Evolutionary conservation across 2,888 invertebrate genomes (phyloP).

Genomic region (Balanococcus diminutus): DNA sequence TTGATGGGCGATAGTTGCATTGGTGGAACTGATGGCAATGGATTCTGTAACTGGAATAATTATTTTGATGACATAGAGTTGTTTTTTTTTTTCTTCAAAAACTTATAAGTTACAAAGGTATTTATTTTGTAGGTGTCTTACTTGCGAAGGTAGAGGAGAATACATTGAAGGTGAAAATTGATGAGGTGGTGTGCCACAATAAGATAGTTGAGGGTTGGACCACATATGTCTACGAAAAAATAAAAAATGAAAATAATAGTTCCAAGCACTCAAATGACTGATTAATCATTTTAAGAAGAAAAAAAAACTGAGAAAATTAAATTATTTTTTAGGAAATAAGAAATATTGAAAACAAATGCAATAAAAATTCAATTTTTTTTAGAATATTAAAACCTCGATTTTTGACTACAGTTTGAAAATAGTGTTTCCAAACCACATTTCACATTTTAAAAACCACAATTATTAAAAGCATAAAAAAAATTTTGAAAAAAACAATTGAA

Average conservation of each 20-base stretch:
- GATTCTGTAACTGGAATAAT: slow-evolving; percentile 19
- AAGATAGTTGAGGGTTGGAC: slow-evolving; percentile 36
- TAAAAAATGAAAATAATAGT: background rate
- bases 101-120: too few relatives aligned
- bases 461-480: too few relatives aligned
- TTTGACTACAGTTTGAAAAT: background rate
- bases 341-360: too few relatives aligned
- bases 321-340: background rate
- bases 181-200: slow-evolving; percentile 42
- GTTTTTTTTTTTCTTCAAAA: background rate
- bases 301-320: too few relatives aligned
- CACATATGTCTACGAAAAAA: background rate
- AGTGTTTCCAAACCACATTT: too few relatives aligned
- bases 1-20: slow-evolving; percentile 42
- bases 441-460: too few relatives aligned
- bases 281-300: too few relatives aligned
- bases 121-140: background rate
- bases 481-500: too few relatives aligned
- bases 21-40: slow-evolving; percentile 23
- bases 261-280: too few relatives aligned
- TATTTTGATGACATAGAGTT: background rate
- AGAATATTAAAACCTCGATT: background rate
- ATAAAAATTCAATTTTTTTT: too few relatives aligned
- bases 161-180: slow-evolving; percentile 44
- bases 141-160: slow-evolving; percentile 36